These are phyloP conservation scores for Eristalis arbustorum DNA, from an alignment of 2,888 invertebrate genomes.

Conservation along the genomic window DNA sequence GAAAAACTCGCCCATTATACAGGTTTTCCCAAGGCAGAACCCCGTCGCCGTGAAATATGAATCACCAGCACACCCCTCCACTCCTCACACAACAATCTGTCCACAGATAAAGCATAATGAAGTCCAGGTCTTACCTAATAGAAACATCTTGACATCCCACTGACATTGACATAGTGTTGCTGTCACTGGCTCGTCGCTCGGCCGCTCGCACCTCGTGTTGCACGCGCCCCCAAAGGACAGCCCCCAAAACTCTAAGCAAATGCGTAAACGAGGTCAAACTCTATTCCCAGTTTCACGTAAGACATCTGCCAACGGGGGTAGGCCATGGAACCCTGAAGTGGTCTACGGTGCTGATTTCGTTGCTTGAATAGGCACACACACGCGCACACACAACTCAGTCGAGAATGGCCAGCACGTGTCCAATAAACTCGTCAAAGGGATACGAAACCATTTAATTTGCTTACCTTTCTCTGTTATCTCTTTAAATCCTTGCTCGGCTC, in stretches of 20 bases:
- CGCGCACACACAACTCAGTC: background rate
- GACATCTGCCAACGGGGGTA: background rate
- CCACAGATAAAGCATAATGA: background rate
- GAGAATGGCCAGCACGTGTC: conserved; percentile 22
- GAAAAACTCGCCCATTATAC: background rate
- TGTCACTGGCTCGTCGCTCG: background rate
- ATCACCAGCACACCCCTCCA: background rate
- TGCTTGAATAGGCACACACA: background rate
- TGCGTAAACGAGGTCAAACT: background rate
- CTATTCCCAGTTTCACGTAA: background rate
- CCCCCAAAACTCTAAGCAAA: background rate
- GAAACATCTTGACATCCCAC: conserved; percentile 17
- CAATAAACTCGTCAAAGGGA: conserved; percentile 21
- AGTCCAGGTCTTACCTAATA: conserved; percentile 1
- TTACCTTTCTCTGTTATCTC: conserved; percentile 17
- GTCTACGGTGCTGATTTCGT: background rate
- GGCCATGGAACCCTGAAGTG: no score
- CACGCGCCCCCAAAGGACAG: background rate
- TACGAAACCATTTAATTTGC: conserved; percentile 28
- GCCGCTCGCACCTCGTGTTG: no score
- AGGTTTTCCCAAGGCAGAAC: background rate
- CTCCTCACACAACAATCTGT: background rate
- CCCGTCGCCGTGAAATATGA: background rate
- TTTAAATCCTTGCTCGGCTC: background rate
- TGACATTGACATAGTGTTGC: conserved; percentile 9